A percentile compares a stretch with the other conserved stretches of the same genome.
phyloP scores from a whole-genome alignment of 2,888 invertebrate species.

The Aphelenchoides bicaudatus region DNA sequence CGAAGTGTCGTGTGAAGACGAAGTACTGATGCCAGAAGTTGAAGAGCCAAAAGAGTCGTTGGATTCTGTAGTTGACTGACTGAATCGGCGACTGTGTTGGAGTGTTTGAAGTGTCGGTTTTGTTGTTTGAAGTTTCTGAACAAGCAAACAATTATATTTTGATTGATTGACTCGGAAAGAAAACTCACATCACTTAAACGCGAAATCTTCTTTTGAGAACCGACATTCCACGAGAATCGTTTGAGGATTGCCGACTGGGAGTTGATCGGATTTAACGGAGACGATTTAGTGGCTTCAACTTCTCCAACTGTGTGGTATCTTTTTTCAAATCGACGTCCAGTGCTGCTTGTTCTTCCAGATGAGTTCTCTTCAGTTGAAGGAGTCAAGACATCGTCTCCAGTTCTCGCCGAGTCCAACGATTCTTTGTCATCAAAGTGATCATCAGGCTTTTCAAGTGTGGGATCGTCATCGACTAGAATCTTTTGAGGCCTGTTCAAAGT shows the following conservation, averaged over 20 bases:
- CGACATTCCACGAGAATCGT: slow-evolving; percentile 47
- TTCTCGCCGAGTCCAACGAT: slow-evolving; percentile 17
- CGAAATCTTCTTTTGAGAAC: slow-evolving; percentile 38
- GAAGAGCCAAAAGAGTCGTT: slow-evolving; percentile 57
- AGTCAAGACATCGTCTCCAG: slow-evolving; percentile 8
- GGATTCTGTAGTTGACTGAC: slow-evolving; percentile 50
- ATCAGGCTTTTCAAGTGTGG: not conserved
- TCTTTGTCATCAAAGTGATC: slow-evolving; percentile 11
- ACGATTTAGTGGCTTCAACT: slow-evolving; percentile 64
- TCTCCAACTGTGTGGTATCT: slow-evolving; percentile 71
- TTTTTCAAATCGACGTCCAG: slow-evolving; percentile 39
- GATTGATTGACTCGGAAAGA: not conserved
- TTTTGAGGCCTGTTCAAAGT: slow-evolving; percentile 8
- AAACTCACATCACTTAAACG: slow-evolving; percentile 28
- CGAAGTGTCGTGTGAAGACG: slow-evolving; percentile 33
- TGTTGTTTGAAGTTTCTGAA: not conserved
- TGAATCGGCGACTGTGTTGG: slow-evolving; percentile 40
- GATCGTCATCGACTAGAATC: slow-evolving; percentile 18
- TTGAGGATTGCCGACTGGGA: slow-evolving; percentile 31
- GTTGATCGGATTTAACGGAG: slow-evolving; percentile 14
- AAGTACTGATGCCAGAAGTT: slow-evolving; percentile 54
- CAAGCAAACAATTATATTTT: not conserved
- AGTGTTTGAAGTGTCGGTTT: not conserved
- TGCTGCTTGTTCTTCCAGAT: slow-evolving; percentile 8
- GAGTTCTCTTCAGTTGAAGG: slow-evolving; percentile 12